Conservation (phyloP, 2,113 vertebrate genomes). For the Oryzias melastigma region DNA sequence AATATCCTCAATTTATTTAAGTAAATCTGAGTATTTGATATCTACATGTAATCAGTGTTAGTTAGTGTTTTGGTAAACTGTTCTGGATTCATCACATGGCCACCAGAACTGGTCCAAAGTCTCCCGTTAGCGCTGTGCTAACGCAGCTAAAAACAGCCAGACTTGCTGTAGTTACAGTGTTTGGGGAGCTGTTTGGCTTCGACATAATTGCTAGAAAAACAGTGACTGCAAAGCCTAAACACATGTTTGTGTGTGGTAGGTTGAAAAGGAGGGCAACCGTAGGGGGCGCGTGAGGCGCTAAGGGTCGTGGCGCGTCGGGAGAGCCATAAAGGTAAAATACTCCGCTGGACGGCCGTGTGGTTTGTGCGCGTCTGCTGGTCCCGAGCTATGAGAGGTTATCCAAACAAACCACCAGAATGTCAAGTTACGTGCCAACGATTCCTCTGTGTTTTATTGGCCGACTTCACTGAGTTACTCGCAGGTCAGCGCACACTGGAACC, state of each 20-base stretch:
- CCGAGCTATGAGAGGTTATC: constrained; percentile 75
- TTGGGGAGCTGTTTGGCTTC: constrained; percentile 36
- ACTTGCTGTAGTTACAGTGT: constrained; percentile 27
- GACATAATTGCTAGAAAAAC: constrained; percentile 59
- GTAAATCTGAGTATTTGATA: too few relatives aligned
- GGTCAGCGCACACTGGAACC: constrained; percentile 61
- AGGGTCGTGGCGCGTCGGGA: constrained; percentile 46
- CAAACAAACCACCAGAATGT: constrained; percentile 84
- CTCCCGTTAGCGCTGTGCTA: neutral
- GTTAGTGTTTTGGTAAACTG: too few relatives aligned
- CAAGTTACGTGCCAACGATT: constrained; percentile 80
- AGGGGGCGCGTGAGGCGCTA: constrained; percentile 30
- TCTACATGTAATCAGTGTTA: too few relatives aligned
- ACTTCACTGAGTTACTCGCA: constrained; percentile 75
- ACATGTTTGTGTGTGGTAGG: constrained; percentile 41
- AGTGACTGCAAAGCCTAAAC: constrained; percentile 22
- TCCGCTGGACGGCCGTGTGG: constrained; percentile 51
- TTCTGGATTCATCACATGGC: too few relatives aligned
- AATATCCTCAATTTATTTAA: too few relatives aligned
- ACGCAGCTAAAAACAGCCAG: constrained; percentile 25
- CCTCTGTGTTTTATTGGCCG: constrained; percentile 80
- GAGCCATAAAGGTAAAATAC: constrained; percentile 82
- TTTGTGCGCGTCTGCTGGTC: constrained; percentile 38
- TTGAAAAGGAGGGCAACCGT: constrained; percentile 54
- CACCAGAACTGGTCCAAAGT: too few relatives aligned